These are phyloP conservation scores for Gerris buenoi DNA, from an alignment of 1,140 invertebrate genomes.

Conservation along the genomic window DNA sequence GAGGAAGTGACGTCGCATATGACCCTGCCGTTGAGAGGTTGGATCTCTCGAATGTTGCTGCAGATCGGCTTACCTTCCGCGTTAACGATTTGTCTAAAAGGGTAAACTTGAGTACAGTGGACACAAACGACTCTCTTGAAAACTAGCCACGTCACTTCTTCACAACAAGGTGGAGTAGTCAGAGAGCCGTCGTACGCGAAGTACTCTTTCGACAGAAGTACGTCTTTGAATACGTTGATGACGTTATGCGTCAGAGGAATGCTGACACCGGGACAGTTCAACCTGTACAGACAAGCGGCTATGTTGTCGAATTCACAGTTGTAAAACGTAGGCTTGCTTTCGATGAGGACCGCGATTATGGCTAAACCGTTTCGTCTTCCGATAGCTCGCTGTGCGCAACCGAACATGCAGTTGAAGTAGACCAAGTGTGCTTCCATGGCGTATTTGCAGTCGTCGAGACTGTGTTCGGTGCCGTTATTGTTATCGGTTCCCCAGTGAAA, in stretches of 20 bases:
- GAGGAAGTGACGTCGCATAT: no score
- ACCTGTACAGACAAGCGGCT: background rate
- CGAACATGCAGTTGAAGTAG: background rate
- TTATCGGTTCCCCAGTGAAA: background rate
- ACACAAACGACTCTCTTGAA: conserved; percentile 25
- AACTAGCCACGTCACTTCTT: conserved; percentile 57
- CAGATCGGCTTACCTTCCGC: background rate
- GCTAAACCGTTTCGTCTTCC: background rate
- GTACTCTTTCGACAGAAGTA: conserved; percentile 28
- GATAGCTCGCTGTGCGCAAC: background rate
- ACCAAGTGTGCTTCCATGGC: background rate
- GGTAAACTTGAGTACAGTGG: background rate
- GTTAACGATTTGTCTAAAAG: background rate
- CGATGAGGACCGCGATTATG: background rate
- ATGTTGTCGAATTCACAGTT: background rate
- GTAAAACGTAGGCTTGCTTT: background rate
- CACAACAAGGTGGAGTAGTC: conserved; percentile 56
- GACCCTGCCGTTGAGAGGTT: background rate
- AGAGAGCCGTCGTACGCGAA: conserved; percentile 56
- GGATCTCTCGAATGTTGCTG: background rate
- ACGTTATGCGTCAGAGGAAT: background rate
- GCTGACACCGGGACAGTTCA: background rate
- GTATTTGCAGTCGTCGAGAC: background rate
- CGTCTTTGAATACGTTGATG: background rate
- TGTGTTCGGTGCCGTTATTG: background rate